phyloP scores from a whole-genome alignment of 2,113 vertebrate genomes.

The Suricata suricatta region DNA sequence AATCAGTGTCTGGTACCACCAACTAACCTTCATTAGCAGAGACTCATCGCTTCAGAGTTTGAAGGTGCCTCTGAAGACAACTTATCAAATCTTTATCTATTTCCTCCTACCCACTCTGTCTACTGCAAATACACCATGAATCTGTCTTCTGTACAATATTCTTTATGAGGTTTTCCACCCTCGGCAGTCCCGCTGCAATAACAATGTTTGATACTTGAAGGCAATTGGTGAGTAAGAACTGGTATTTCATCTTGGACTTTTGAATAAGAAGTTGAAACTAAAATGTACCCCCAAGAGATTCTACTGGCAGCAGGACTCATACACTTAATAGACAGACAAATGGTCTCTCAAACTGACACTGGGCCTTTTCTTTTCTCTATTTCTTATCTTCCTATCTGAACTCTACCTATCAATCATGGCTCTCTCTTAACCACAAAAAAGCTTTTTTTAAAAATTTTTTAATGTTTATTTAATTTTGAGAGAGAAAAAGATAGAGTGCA shows the following conservation, averaged over 20 bases:
- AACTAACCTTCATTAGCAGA: constrained; percentile 31
- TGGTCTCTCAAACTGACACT: neutral
- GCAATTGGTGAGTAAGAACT: neutral
- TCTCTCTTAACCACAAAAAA: neutral
- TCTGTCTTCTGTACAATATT: neutral
- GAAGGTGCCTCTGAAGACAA: neutral
- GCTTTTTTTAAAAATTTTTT: no score
- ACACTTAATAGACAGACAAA: neutral
- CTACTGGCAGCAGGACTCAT: neutral
- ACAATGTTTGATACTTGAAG: neutral
- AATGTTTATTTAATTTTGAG: no score
- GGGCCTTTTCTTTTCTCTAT: neutral
- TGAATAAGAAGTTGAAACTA: neutral
- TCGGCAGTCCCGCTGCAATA: neutral
- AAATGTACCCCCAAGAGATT: neutral
- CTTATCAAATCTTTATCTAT: neutral
- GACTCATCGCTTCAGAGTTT: neutral
- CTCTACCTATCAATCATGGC: neutral
- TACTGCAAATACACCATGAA: neutral
- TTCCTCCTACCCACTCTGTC: neutral
- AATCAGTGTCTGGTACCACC: neutral
- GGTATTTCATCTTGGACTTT: neutral
- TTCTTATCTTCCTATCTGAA: neutral
- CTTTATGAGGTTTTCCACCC: neutral
- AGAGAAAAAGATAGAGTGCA: no score